Evolutionary conservation across 2,888 invertebrate genomes (phyloP).

Genomic region (Meliscaeva auricollis): DNA sequence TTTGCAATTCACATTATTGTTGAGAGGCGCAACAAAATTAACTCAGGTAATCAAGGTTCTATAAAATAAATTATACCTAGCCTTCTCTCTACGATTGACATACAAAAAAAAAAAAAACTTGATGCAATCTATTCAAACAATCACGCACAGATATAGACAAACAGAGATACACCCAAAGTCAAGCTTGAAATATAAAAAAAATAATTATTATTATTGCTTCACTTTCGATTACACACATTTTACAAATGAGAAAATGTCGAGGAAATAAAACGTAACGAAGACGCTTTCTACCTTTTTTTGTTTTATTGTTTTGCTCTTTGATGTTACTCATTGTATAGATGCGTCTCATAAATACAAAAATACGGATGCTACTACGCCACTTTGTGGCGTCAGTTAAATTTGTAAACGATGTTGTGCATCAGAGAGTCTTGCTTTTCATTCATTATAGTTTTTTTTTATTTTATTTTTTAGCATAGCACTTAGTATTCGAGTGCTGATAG

Average conservation of each 20-base stretch:
- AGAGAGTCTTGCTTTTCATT: background rate
- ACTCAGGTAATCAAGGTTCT: slow-evolving; percentile 26
- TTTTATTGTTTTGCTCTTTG: slow-evolving; percentile 2
- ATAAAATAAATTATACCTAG: slow-evolving; percentile 14
- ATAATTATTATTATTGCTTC: background rate
- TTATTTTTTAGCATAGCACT: background rate
- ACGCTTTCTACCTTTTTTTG: slow-evolving; percentile 33
- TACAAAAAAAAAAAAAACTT: slow-evolving; percentile 2
- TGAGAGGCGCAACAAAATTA: slow-evolving; percentile 11
- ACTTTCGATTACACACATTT: background rate
- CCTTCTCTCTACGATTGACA: slow-evolving; percentile 12
- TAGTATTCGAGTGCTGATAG: background rate
- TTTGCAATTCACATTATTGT: slow-evolving; percentile 48
- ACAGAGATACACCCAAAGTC: slow-evolving; percentile 24
- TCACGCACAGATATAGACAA: background rate
- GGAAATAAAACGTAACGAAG: slow-evolving; percentile 28
- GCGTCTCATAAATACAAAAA: slow-evolving; percentile 7
- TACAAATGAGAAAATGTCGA: background rate
- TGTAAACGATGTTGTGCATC: slow-evolving; percentile 24
- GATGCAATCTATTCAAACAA: background rate
- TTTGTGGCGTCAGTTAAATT: slow-evolving; percentile 26
- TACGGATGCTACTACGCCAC: slow-evolving; percentile 20
- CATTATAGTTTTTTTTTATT: background rate
- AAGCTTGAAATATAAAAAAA: slow-evolving; percentile 3
- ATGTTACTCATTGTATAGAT: slow-evolving; percentile 9